Evolutionary conservation across 2,113 vertebrate species (phyloP).

Genomic region (Leptocoma aspasia): DNA sequence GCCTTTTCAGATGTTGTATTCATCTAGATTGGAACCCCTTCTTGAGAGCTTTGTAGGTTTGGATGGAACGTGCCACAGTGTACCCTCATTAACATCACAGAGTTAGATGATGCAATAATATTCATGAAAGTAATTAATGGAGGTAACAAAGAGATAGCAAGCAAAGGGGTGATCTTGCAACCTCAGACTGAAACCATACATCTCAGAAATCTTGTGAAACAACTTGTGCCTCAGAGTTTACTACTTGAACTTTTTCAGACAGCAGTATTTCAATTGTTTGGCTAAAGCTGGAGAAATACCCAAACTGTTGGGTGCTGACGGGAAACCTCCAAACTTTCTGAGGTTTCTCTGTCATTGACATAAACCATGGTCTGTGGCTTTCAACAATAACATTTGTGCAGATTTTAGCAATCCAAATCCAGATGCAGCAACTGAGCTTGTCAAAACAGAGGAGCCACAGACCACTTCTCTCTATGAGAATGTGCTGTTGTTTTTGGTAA

Average conservation of each 20-base stretch:
- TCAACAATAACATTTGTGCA: slow-evolving; percentile 53
- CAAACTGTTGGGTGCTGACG: slow-evolving; percentile 15
- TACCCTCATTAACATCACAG: neutral
- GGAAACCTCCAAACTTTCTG: slow-evolving; percentile 40
- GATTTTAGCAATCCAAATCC: slow-evolving; percentile 46
- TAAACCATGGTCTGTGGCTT: slow-evolving; percentile 41
- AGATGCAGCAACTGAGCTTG: slow-evolving; percentile 14
- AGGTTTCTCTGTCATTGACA: slow-evolving; percentile 36
- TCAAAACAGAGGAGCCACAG: slow-evolving; percentile 31
- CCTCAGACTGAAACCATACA: neutral
- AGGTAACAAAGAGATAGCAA: neutral
- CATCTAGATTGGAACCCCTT: neutral
- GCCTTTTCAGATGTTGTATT: neutral
- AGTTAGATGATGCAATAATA: neutral
- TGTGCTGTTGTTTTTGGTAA: neutral
- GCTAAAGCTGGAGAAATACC: neutral
- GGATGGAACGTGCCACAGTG: neutral
- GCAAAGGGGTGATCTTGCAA: neutral
- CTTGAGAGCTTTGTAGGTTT: neutral
- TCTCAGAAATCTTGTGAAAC: slow-evolving; percentile 9
- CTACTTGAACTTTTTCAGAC: neutral
- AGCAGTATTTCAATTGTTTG: neutral
- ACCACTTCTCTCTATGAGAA: neutral
- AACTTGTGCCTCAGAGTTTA: neutral
- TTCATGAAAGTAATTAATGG: neutral